Evolutionary conservation across 2,113 vertebrate species (phyloP).

Genomic region (Pituophis catenifer): DNA sequence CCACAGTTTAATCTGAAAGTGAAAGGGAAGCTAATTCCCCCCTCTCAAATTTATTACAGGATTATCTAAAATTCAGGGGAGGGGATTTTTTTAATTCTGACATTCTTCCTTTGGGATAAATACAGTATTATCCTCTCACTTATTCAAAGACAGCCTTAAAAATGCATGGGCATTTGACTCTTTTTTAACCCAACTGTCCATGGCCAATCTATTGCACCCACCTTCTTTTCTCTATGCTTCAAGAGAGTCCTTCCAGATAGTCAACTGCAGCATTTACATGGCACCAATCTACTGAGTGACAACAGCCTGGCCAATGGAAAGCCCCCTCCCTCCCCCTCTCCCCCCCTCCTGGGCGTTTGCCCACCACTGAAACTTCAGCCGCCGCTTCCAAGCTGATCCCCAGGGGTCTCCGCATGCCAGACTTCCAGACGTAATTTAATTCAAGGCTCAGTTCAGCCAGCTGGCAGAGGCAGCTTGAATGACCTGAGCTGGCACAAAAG

Average conservation of each 20-base stretch:
- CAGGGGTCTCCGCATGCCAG: accelerated
- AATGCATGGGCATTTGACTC: background rate
- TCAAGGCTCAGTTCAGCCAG: constrained; percentile 36
- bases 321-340: no score
- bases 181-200: background rate
- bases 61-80: background rate
- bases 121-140: background rate
- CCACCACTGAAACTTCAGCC: background rate
- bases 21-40: background rate
- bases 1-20: background rate
- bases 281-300: background rate
- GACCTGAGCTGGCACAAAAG: constrained; percentile 50
- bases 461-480: constrained; percentile 46
- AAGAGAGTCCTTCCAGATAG: background rate
- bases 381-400: constrained; percentile 8
- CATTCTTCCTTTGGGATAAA: background rate
- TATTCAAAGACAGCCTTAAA: background rate
- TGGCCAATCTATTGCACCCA: background rate
- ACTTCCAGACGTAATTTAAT: constrained; percentile 35
- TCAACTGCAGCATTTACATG: background rate
- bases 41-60: background rate
- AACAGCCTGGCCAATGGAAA: background rate
- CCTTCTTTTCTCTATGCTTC: background rate
- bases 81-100: background rate
- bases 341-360: background rate